Base-by-base conservation (phyloP, 2,113 vertebrate species). In the Delphinus delphis region DNA sequence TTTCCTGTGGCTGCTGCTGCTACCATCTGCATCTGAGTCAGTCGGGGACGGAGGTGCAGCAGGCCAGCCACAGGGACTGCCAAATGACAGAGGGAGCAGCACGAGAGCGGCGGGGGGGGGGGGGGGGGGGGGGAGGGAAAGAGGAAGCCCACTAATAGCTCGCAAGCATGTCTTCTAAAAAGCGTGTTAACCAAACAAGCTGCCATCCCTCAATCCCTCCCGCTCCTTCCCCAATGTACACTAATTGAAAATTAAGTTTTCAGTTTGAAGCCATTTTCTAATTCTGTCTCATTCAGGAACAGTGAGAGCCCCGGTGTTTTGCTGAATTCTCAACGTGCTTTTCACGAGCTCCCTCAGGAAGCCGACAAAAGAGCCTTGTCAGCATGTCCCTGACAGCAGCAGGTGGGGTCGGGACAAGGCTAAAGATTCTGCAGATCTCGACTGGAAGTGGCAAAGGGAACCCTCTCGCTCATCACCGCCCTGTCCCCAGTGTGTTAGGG, bases 161-260 rank as follows among this genome's bases (percentile, higher is more conserved):
- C 81, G 36, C 92, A 92, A 98, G 95, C 62, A 1, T 65, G 80
- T 90, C 96, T 96, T 95, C 97, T 97, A 90, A 92, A 98, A 97
- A 96, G 95, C 87, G 2, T 96, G 95, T 97, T 97, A 98, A 96
- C 97, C 98, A 98, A 97, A 89, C 88, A 97, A 90, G 96, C 92
- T 98, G 97, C 96, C 80, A 63, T 97, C 98, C 96, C 86, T 97
- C 90, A 92, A 95, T 86, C 89, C 97, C 88, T 23, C 96, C 98
- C 97, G 97, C 95, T 97, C 98, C 98, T 96, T 95, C 95, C 91
- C 98, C 98, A 99, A 98, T 97, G 98, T 98, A 93, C 83, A 81
- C 96, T 98, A 98, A 99, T 98, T 99, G 98, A 98, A 98, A 98
- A 98, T 98, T 98, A 98, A 97, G 98, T 98, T 98, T 99, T 98